Percentiles rank a stretch among this genome's conserved stretches.
These are phyloP conservation scores for Spermophilus dauricus DNA, from an alignment of 2,113 vertebrate species.

Conservation along the genomic window DNA sequence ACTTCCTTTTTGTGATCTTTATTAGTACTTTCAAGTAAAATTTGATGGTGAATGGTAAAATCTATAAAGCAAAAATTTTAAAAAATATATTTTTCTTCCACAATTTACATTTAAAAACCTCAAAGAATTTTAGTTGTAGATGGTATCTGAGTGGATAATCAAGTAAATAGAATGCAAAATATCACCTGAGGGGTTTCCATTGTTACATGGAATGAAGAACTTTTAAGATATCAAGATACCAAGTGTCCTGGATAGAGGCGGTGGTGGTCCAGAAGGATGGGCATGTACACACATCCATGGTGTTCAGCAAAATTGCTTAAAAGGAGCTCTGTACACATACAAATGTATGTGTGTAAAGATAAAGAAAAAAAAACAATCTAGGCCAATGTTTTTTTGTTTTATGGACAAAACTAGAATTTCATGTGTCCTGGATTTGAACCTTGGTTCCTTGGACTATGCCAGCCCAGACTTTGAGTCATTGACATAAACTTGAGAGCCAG, in stretches of 20 bases:
- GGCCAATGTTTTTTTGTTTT: not conserved
- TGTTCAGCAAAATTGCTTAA: not conserved
- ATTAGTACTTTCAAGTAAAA: not conserved
- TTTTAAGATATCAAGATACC: not conserved
- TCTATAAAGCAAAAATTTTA: not conserved
- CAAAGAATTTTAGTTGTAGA: not conserved
- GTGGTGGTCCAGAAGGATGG: not conserved
- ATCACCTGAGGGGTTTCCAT: not conserved
- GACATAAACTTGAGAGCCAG: not conserved
- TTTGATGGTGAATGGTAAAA: conserved; percentile 21
- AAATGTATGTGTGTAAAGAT: not conserved
- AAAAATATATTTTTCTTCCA: not conserved
- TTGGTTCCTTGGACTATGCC: not conserved
- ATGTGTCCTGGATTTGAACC: not conserved
- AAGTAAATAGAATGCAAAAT: not conserved
- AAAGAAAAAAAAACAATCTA: not conserved
- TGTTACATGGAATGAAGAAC: not conserved
- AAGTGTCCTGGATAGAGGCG: not conserved
- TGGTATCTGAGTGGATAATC: not conserved
- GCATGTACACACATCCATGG: not conserved
- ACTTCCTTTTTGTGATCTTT: not conserved
- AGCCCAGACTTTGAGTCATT: not conserved
- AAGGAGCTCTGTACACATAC: too few relatives aligned
- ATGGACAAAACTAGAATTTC: not conserved
- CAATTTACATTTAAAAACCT: not conserved